These are phyloP conservation scores for Xiphophorus couchianus DNA, from an alignment of 2,113 vertebrate species.

Conservation along the genomic window DNA sequence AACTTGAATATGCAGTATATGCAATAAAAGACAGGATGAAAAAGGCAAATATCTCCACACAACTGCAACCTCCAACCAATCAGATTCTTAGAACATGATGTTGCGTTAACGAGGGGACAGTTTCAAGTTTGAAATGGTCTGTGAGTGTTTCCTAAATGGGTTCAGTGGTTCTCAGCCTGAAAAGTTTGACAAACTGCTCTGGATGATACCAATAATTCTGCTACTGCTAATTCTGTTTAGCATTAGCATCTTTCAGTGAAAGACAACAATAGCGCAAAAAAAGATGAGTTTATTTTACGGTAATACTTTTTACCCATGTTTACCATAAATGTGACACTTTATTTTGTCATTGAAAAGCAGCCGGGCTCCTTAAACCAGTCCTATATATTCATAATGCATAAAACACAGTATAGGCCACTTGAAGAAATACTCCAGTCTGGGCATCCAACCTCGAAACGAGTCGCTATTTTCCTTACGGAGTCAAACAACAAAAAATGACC, in stretches of 20 bases:
- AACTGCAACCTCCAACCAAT: not conserved
- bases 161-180: no score
- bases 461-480: conserved; percentile 21
- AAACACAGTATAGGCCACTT: conserved; percentile 50
- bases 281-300: no score
- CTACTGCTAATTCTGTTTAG: not conserved
- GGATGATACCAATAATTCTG: not conserved
- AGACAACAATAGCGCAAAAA: not conserved
- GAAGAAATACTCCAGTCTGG: conserved; percentile 18
- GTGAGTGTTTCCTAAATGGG: no score
- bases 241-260: not conserved
- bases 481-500: conserved; percentile 35
- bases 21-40: not conserved
- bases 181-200: no score
- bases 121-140: no score
- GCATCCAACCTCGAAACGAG: conserved; percentile 14
- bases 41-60: not conserved
- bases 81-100: not conserved
- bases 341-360: conserved; percentile 48
- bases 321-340: not conserved
- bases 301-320: not conserved
- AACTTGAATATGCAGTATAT: not conserved
- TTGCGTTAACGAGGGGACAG: no score
- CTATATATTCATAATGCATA: conserved; percentile 49
- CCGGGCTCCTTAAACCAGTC: conserved; percentile 27